Evolutionary conservation across 2,888 invertebrate genomes (phyloP).

Genomic region (Philhelius pedissequus): DNA sequence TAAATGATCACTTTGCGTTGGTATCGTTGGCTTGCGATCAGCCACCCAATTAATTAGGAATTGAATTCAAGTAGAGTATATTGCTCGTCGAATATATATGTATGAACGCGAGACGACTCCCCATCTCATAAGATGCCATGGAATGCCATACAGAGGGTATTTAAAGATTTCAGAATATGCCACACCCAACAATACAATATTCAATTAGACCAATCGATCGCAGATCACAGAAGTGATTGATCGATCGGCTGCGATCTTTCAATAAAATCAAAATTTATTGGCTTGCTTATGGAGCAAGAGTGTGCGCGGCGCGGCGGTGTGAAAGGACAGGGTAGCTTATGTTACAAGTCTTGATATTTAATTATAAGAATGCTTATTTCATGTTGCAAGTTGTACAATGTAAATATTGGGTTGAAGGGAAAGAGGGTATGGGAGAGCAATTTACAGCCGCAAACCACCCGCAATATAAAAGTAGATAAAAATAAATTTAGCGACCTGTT

Average conservation of each 20-base stretch:
- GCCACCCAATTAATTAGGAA: constrained; percentile 52
- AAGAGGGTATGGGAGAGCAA: too few relatives aligned
- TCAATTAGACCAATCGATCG: constrained; percentile 50
- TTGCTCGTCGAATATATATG: neutral
- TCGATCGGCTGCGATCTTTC: constrained; percentile 55
- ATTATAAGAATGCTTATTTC: constrained; percentile 38
- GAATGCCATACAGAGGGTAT: neutral
- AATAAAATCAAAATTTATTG: constrained; percentile 53
- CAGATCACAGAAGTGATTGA: constrained; percentile 40
- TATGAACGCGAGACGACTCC: neutral
- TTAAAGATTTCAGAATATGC: constrained; percentile 15
- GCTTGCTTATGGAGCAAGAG: neutral
- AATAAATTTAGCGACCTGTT: constrained; percentile 31
- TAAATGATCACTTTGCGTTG: constrained; percentile 53
- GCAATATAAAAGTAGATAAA: constrained; percentile 20
- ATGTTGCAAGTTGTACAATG: neutral
- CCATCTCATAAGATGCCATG: neutral
- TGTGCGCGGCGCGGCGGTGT: too few relatives aligned
- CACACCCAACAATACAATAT: constrained; percentile 40
- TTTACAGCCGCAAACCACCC: constrained; percentile 46
- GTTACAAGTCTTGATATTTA: constrained; percentile 26
- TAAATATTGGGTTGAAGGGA: neutral
- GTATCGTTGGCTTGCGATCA: constrained; percentile 41
- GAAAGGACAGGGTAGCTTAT: neutral
- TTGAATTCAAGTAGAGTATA: constrained; percentile 29